Percentiles rank a stretch among this genome's conserved stretches.
These are phyloP conservation scores for Ophion obscuratus DNA, from an alignment of 2,888 invertebrate species.

Conservation along the genomic window DNA sequence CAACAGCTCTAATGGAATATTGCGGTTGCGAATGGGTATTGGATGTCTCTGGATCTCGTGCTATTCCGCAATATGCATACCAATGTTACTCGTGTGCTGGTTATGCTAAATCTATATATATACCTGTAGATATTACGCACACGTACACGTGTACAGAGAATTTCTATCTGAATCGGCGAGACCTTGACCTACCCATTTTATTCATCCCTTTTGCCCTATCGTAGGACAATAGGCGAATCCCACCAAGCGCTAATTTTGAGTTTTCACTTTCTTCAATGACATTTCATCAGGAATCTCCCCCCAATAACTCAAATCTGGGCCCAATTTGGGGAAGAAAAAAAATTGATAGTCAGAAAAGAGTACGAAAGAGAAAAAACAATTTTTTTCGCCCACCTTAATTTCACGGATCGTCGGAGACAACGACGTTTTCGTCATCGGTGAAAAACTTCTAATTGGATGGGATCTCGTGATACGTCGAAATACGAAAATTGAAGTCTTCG, in stretches of 20 bases:
- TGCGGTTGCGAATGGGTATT: constrained; percentile 72
- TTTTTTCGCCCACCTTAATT: no score
- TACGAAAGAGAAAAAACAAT: no score
- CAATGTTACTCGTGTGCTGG: constrained; percentile 67
- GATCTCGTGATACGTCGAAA: no score
- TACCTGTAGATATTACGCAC: constrained; percentile 1
- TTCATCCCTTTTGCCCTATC: neutral
- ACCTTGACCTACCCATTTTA: constrained; percentile 9
- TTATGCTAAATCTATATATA: constrained; percentile 29
- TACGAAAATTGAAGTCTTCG: no score
- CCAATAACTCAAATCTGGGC: no score
- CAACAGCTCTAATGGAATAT: constrained; percentile 71
- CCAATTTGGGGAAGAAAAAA: no score
- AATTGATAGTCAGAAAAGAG: no score
- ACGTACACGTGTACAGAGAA: constrained; percentile 9
- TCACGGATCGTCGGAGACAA: no score
- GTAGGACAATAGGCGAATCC: neutral
- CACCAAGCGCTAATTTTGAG: neutral
- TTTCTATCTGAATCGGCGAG: constrained; percentile 15
- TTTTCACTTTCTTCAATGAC: neutral
- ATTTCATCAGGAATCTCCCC: no score
- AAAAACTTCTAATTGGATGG: no score
- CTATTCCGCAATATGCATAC: constrained; percentile 72
- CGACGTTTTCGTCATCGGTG: no score
- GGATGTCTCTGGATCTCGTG: constrained; percentile 66